Conservation (phyloP, 2,888 invertebrate species). For the Cryptocephalus moraei region DNA sequence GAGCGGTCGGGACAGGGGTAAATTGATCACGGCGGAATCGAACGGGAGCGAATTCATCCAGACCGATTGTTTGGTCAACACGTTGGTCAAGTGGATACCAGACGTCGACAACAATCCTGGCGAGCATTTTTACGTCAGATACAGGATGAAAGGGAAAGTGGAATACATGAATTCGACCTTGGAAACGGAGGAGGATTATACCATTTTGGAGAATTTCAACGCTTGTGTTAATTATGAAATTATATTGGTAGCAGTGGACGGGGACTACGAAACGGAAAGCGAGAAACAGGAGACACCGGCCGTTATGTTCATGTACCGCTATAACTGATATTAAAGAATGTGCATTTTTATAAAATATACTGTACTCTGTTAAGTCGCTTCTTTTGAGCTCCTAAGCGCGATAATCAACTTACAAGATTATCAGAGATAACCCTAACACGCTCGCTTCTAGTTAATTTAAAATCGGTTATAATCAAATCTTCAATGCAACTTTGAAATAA, state of each 20-base stretch:
- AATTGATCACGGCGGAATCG: slow-evolving; percentile 6
- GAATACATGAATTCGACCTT: slow-evolving; percentile 22
- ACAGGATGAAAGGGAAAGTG: slow-evolving; percentile 21
- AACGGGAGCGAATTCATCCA: slow-evolving; percentile 1
- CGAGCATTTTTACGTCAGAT: slow-evolving; percentile 28
- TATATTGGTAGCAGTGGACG: slow-evolving; percentile 25
- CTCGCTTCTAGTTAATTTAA: no score
- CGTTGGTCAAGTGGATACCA: slow-evolving; percentile 27
- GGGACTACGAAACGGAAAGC: slow-evolving; percentile 25
- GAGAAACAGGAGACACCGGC: slow-evolving; percentile 24
- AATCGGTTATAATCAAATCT: no score
- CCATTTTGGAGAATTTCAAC: slow-evolving; percentile 25
- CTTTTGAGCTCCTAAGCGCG: no score
- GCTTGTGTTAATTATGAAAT: slow-evolving; percentile 28
- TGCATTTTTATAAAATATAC: no score
- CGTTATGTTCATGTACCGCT: slow-evolving; percentile 15
- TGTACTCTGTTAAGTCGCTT: no score
- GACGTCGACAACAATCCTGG: slow-evolving; percentile 27
- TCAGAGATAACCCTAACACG: no score
- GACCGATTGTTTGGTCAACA: slow-evolving; percentile 22
- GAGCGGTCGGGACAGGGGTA: slow-evolving; percentile 13
- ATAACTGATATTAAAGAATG: not conserved
- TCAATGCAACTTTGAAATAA: no score
- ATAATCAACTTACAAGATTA: no score
- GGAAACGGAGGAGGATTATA: slow-evolving; percentile 24